Evolutionary conservation across 2,113 vertebrate genomes (phyloP), one percentile per base, ranked within the genome.

Genomic region (Anoura caudifer): DNA sequence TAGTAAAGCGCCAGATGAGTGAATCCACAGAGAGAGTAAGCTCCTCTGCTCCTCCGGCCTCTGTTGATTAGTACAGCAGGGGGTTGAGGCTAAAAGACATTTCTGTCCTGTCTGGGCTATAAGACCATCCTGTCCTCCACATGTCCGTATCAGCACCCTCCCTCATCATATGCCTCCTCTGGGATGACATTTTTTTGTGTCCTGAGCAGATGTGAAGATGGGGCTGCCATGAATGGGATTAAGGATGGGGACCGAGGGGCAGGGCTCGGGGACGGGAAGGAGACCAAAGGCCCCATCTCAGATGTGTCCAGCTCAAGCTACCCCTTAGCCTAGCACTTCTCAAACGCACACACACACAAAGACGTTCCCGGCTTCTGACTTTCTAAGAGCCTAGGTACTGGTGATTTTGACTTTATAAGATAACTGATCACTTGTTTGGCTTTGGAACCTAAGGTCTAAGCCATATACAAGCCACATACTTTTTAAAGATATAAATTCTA

Each of bases 61-160:
- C 65, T 11, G 4, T 15, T 26, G 13, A 33, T 14, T 26, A 12
- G 38, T 0, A 8, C 1, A 15, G 31, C 0, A 10, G 67, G 43
- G 47, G 13, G 10, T 2, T 31, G 83, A 87, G 16, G 16, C 38
- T 8, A 4, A 82, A n/a, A 28, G 75, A 16, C 22, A 52, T 70
- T 63, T 33, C 65, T 3, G 14, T 59, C 52, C 54, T 45, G 0
- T 9, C 7, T 28, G 50, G 47, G 70, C 61, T 77, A 16, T 1
- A 31, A 56, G 56, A 26, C 28, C 41, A 50, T n/a, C 33, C n/a
- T 52, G 77, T 28, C 10, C 9, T 69, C 47, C 12, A 4, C 47
- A 4, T 28, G 52, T 16, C 67, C 52, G 0, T 10, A 13, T 26
- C 26, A 69, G 43, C 63, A 59, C 38, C 43, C 50, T 20, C 31